Evolutionary conservation across 2,888 invertebrate genomes (phyloP).

Genomic region (Dynastes tityus): DNA sequence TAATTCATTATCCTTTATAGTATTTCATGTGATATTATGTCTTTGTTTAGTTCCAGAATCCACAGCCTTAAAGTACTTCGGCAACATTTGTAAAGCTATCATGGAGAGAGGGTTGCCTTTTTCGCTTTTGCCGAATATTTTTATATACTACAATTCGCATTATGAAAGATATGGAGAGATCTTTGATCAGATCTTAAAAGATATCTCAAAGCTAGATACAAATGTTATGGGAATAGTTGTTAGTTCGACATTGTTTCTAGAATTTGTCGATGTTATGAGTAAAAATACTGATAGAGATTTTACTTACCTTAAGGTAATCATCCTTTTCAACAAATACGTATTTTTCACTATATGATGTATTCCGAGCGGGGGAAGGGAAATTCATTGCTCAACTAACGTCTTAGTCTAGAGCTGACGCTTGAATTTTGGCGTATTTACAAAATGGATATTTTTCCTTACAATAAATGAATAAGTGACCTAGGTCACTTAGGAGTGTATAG

Average conservation of each 20-base stretch:
- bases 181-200: constrained; percentile 16
- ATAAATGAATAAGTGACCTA: no score
- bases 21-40: neutral
- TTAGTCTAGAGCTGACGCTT: no score
- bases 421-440: no score
- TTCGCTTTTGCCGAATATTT: constrained; percentile 2
- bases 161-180: constrained; percentile 20
- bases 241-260: constrained; percentile 17
- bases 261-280: neutral
- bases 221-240: constrained; percentile 22
- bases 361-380: no score
- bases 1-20: neutral
- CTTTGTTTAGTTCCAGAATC: constrained; percentile 24
- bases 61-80: constrained; percentile 2
- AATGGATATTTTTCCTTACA: no score
- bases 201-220: constrained; percentile 6
- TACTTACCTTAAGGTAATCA: neutral
- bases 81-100: constrained; percentile 6
- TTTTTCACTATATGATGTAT: no score
- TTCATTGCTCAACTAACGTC: no score
- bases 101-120: constrained; percentile 31
- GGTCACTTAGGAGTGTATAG: no score
- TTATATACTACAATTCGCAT: constrained; percentile 16
- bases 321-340: no score
- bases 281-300: neutral